Evolutionary conservation across 2,113 vertebrate genomes (phyloP).

Genomic region (Phylloscopus trochiloides): DNA sequence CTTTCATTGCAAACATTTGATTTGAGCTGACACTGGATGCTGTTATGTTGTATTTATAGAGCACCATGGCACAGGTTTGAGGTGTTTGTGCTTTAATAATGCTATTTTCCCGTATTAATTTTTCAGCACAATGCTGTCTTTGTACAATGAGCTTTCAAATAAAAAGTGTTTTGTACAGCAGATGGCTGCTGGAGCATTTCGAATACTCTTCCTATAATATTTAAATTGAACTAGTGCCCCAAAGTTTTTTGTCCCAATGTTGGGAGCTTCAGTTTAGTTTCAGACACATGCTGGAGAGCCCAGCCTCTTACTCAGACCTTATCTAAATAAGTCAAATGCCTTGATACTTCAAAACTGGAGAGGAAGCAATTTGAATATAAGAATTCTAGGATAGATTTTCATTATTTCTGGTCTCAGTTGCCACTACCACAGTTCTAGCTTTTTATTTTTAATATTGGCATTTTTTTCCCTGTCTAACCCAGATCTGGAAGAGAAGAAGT

Average conservation of each 20-base stretch:
- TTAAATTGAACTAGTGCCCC: background rate
- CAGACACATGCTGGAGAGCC: accelerated
- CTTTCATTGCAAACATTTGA: too few relatives aligned
- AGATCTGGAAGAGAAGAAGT: background rate
- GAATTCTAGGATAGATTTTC: background rate
- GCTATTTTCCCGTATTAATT: too few relatives aligned
- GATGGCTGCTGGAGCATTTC: background rate
- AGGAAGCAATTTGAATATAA: background rate
- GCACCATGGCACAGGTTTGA: too few relatives aligned
- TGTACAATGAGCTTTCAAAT: background rate
- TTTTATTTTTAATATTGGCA: background rate
- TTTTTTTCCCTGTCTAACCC: background rate
- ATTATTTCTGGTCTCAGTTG: background rate
- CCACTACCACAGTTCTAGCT: background rate
- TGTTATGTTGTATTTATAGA: too few relatives aligned
- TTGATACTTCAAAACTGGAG: background rate
- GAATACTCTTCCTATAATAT: background rate
- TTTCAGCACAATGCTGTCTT: too few relatives aligned
- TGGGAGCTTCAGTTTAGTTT: background rate
- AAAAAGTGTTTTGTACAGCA: background rate
- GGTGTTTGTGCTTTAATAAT: too few relatives aligned
- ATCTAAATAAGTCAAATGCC: background rate
- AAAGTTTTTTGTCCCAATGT: background rate
- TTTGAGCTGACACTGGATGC: too few relatives aligned
- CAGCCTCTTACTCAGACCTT: background rate